Evolutionary conservation across 2,888 invertebrate genomes (phyloP), one percentile per base, ranked within the genome.

Genomic region (Drosophila aldrichi): DNA sequence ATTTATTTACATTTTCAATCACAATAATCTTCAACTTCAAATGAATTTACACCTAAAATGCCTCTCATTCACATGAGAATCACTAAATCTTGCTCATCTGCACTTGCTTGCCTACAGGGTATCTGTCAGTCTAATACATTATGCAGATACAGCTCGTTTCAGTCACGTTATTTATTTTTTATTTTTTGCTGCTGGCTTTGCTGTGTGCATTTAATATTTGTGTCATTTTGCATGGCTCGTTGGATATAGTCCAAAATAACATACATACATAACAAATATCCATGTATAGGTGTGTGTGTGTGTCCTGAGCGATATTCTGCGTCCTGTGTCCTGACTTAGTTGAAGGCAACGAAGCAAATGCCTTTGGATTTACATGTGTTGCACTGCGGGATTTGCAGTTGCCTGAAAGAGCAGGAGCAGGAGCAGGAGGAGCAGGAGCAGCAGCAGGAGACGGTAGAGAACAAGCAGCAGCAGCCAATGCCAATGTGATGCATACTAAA

Each of bases 211-310:
- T 85, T 85, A 67, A 77, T 77, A 82, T 83, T 74, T 73, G 70
- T 75, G 78, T 73, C 78, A 89, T 78, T 86, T 84, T 70, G 81
- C 82, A 84, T 71, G 74, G 79, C 82, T 81, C 61, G 88, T 76
- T 89, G 88, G 67, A 70, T 84, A 46, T 63, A 62, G 75, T 71
- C 70, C 67, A 67, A 70, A 69, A 57, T 63, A 49, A 49, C 29
- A 44, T 38, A 36, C 25, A 40, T 12, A 36, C 25, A 25, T 8
- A 40, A 38, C 36, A 57, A 29, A 22, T 44, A 44, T 44, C 32
- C 57, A 51, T 46, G 36, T 20, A 10, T 20, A 51, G 38, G 36
- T 54, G 16, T 56, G 18, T 34, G 9, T 54, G 41, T 40, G 25
- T n/a, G 22, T 70, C 57, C 58, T 46, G 32, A 54, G 44, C 66